Evolutionary conservation across 2,888 invertebrate genomes (phyloP).

Genomic region (Malthinus seriepunctatus): DNA sequence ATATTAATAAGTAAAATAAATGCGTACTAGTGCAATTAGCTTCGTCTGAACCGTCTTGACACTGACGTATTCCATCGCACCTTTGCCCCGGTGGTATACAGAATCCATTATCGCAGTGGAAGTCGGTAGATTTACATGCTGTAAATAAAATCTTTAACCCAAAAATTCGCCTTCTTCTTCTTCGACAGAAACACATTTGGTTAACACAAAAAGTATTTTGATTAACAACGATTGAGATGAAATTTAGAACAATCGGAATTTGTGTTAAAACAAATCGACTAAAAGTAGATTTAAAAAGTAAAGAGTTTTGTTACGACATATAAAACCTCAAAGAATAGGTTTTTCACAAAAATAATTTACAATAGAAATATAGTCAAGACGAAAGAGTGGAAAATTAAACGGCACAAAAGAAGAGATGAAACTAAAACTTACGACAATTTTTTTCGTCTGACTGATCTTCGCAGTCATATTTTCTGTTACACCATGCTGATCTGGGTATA

Average conservation of each 20-base stretch:
- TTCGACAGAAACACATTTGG: slow-evolving; percentile 5
- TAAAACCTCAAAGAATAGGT: slow-evolving; percentile 13
- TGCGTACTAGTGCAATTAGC: slow-evolving; percentile 45
- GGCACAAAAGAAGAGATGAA: slow-evolving; percentile 15
- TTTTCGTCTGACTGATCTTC: slow-evolving; percentile 64
- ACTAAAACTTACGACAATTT: slow-evolving; percentile 70
- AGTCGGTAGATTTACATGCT: slow-evolving; percentile 49
- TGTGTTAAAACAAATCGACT: slow-evolving; percentile 7
- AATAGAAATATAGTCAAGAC: background rate
- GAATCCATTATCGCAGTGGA: slow-evolving; percentile 52
- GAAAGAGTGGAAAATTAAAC: slow-evolving; percentile 16
- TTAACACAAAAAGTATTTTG: slow-evolving; percentile 8
- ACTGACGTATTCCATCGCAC: slow-evolving; percentile 61
- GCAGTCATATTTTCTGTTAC: slow-evolving; percentile 77
- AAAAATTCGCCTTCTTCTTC: slow-evolving; percentile 6
- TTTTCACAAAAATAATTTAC: slow-evolving; percentile 8
- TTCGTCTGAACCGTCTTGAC: slow-evolving; percentile 62
- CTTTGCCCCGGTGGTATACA: slow-evolving; percentile 49
- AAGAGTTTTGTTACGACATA: background rate
- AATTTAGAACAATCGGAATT: slow-evolving; percentile 11
- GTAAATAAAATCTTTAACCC: slow-evolving; percentile 29
- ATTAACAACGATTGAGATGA: slow-evolving; percentile 12
- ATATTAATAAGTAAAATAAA: slow-evolving; percentile 23
- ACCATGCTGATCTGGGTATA: slow-evolving; percentile 68
- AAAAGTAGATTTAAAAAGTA: background rate